A percentile compares a stretch with the other conserved stretches of the same genome.
These are phyloP conservation scores for Scatophagus argus DNA, from an alignment of 2,113 vertebrate genomes.

Conservation along the genomic window DNA sequence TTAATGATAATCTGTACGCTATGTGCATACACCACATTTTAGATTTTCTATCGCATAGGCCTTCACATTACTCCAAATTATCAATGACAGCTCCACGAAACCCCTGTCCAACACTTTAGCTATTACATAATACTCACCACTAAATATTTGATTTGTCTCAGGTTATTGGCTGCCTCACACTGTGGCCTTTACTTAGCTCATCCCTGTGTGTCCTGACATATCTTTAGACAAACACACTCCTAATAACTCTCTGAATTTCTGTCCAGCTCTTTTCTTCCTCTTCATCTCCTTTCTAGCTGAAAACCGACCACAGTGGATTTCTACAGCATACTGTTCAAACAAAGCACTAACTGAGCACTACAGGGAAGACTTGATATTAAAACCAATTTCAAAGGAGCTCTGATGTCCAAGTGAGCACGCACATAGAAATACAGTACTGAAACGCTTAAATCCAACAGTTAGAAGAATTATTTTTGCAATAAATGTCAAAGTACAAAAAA, in stretches of 20 bases:
- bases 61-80: slow-evolving; percentile 1
- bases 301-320: slow-evolving; percentile 51
- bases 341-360: slow-evolving; percentile 35
- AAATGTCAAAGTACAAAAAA: too few species aligned
- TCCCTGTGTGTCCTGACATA: slow-evolving; percentile 68
- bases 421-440: not conserved
- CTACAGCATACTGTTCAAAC: slow-evolving; percentile 50
- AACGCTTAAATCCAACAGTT: not conserved
- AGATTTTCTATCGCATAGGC: not conserved
- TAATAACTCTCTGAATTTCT: slow-evolving; percentile 61
- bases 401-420: not conserved
- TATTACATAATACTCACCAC: slow-evolving; percentile 45
- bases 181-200: slow-evolving; percentile 69
- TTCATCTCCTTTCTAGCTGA: slow-evolving; percentile 13
- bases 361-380: slow-evolving; percentile 58
- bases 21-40: not conserved
- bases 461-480: not conserved
- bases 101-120: slow-evolving; percentile 12
- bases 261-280: slow-evolving; percentile 5
- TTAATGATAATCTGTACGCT: too few species aligned
- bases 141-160: slow-evolving; percentile 67
- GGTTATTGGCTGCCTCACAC: slow-evolving; percentile 59
- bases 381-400: slow-evolving; percentile 46
- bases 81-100: slow-evolving; percentile 21
- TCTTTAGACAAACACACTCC: slow-evolving; percentile 71